Evolutionary conservation across 2,888 invertebrate genomes (phyloP), one percentile per base, ranked within the genome.

Genomic region (Diaperis boleti): DNA sequence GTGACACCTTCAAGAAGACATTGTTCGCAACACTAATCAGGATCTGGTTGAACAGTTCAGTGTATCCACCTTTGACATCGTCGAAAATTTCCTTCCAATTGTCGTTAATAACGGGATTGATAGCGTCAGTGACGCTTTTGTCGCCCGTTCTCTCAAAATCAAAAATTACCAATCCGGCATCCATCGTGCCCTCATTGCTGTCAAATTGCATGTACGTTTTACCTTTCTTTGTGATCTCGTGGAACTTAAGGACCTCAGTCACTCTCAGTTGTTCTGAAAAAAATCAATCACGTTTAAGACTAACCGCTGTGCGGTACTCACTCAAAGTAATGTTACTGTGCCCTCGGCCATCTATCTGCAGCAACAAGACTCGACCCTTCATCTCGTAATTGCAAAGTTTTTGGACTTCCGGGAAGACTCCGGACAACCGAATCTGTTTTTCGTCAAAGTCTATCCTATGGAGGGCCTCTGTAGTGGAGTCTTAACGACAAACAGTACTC

Each of bases 71-170:
- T 37, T 37, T 64, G 11, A 73, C 64, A 50, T 74, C 71, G 11
- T 50, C 47, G 14, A 62, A 72, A 13, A 74, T 42, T 1, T 49
- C 61, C 5, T 44, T 33, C 71, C 72, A 72, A 45, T 72, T 72
- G 0, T 74, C 69, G 33, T 74, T 74, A 1, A 71, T 33, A 1
- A 71, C 50, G 1, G 59, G 55, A 11, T 65, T 64, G 42, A 74
- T 62, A 22, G 62, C 65, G 14, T 69, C 69, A 0, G 64, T 61
- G 2, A 73, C 52, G 20, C 55, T 15, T 39, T 72, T 65, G 35
- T 74, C 65, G n/a, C 72, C 74, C 7, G 8, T 3, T 8, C n/a
- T 31, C 7, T 7, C 31, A 31, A 31, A 31, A n/a, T 31, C 31
- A 31, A 7, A 31, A n/a, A 31, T 10, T 2, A 31, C 31, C 31